Evolutionary conservation across 2,888 invertebrate genomes (phyloP).

Genomic region (Congeria kusceri): DNA sequence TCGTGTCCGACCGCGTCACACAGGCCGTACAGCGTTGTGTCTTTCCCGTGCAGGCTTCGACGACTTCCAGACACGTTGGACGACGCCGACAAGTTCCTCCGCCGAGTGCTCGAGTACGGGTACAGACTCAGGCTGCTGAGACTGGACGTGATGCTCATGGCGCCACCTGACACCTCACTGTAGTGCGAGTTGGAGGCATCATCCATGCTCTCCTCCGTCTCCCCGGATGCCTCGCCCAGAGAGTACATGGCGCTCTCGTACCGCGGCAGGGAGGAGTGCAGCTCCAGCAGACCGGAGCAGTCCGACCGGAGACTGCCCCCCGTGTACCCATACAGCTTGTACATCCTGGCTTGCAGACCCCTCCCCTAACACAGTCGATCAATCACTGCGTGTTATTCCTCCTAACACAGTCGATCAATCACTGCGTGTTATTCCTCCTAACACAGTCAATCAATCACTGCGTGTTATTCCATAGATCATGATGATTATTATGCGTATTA

Average conservation of each 20-base stretch:
- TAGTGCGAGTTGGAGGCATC: slow-evolving; percentile 62
- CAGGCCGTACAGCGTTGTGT: slow-evolving; percentile 45
- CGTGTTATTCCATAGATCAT: too few relatives aligned
- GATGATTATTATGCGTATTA: too few relatives aligned
- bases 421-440: too few relatives aligned
- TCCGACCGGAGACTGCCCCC: slow-evolving; percentile 53
- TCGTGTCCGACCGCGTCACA: slow-evolving; percentile 66
- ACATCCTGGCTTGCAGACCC: slow-evolving; percentile 31
- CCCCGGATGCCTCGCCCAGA: slow-evolving; percentile 49
- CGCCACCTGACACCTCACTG: slow-evolving; percentile 39
- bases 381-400: too few relatives aligned
- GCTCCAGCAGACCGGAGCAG: slow-evolving; percentile 43
- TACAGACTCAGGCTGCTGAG: slow-evolving; percentile 61
- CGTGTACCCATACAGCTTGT: slow-evolving; percentile 56
- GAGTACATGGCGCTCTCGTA: slow-evolving; percentile 46
- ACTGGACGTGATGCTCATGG: slow-evolving; percentile 60
- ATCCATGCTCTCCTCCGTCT: slow-evolving; percentile 59
- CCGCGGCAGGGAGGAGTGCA: slow-evolving; percentile 48
- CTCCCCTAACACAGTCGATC: too few relatives aligned
- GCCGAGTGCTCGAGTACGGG: slow-evolving; percentile 50
- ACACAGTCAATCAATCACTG: too few relatives aligned
- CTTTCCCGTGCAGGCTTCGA: slow-evolving; percentile 32
- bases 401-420: too few relatives aligned
- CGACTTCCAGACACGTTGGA: slow-evolving; percentile 46
- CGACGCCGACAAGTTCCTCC: slow-evolving; percentile 45